Evolutionary conservation across 2,888 invertebrate species (phyloP), one percentile per base, ranked within the genome.

Genomic region (Himalopsyche anomala): DNA sequence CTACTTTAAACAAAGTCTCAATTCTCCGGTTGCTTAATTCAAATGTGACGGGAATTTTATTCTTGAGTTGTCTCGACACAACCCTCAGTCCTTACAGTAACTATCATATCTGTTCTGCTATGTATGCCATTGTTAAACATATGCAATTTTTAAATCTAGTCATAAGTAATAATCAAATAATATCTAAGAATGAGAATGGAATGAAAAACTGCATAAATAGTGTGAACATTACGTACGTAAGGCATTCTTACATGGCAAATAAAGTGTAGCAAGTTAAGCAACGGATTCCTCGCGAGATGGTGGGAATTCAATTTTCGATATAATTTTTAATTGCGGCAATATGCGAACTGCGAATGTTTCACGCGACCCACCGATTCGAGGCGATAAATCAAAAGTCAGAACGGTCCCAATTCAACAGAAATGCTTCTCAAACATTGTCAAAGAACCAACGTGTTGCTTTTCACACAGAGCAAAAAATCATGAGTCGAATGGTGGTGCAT

Each of bases 351-450:
- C 62, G 62, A 62, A 19, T 19, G 62, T n/a, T 62, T 62, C 62
- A 62, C 62, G 62, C 62, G 62, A 62, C 62, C 62, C 62, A 62
- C 62, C 19, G 62, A 62, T 62, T 19, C 62, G 19, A 62, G 62
- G 62, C 62, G 15, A 62, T 62, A 62, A 19, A 62, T 62, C 62
- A 62, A 62, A 62, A 62, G 62, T 62, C 19, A 62, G 19, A 19
- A 62, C 62, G 15, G 56, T 19, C 19, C 8, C 19, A n/a, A 28
- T 19, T 62, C 19, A 8, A 62, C 19, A n/a, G n/a, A n/a, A 5
- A 19, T 2, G 28, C 6, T 62, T 62, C 62, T 62, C 62, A 62
- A 62, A 62, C 15, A 15, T 12, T 51, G 3, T 51, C 51, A 51
- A 15, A 51, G 12, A 51, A 51, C 15, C 15, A 51, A 45, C 9